Percentiles rank a stretch among this genome's conserved stretches.
phyloP scores from a whole-genome alignment of 2,113 vertebrate genomes.

The Pithys albifrons region DNA sequence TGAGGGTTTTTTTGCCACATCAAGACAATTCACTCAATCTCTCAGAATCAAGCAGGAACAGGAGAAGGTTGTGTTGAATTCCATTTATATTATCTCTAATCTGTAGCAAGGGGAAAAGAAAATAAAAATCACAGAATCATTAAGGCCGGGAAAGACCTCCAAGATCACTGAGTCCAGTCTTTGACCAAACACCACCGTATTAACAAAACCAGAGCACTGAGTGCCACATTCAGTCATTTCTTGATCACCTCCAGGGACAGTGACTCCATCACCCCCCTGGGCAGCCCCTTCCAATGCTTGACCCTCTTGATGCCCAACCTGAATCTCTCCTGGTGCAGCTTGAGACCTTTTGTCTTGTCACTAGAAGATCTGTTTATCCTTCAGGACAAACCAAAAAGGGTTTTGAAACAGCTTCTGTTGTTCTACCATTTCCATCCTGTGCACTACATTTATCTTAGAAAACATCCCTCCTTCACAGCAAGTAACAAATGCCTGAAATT shows the following conservation, averaged over 20 bases:
- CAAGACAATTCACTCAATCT: neutral
- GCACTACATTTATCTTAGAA: neutral
- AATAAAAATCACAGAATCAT: accelerated
- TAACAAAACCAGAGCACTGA: neutral
- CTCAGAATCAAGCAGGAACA: neutral
- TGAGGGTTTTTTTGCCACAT: neutral
- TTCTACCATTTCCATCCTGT: neutral
- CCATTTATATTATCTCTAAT: neutral
- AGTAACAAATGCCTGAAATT: neutral
- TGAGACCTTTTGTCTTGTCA: neutral
- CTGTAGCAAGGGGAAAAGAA: neutral
- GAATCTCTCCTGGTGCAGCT: neutral
- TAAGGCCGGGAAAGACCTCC: neutral
- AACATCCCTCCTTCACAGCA: neutral
- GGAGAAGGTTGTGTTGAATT: neutral
- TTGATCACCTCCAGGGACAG: neutral
- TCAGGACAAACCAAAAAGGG: neutral
- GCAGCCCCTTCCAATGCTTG: neutral
- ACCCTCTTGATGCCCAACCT: neutral
- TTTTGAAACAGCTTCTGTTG: neutral
- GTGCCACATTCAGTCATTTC: neutral
- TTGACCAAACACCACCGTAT: neutral
- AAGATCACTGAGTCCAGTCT: neutral
- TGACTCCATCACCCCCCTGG: neutral
- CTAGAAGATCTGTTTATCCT: neutral